phyloP scores from a whole-genome alignment of 2,888 invertebrate genomes.

The Sphaerophoria rueppellii region DNA sequence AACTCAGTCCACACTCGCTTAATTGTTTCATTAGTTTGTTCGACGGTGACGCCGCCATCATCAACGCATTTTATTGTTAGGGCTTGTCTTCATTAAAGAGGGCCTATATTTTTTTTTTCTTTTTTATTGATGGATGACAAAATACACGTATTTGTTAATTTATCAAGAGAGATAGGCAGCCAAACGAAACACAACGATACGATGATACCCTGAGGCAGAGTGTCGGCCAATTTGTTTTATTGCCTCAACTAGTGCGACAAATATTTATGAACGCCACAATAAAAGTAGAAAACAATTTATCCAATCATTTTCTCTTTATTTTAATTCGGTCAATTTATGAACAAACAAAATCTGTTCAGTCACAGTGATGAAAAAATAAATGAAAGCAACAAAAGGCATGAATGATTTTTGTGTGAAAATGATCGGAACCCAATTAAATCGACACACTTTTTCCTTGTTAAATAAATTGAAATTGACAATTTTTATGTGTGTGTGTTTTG shows the following conservation, averaged over 20 bases:
- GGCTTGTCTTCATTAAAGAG: constrained; percentile 13
- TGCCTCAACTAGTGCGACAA: constrained; percentile 22
- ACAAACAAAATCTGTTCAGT: background rate
- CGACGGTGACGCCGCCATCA: background rate
- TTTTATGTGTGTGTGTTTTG: background rate
- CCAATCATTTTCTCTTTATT: constrained; percentile 24
- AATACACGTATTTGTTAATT: constrained; percentile 13
- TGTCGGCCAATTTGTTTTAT: constrained; percentile 23
- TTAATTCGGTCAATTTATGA: constrained; percentile 14
- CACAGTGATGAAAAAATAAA: background rate
- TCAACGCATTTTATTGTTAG: background rate
- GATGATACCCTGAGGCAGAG: constrained; percentile 4
- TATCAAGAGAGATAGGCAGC: constrained; percentile 1
- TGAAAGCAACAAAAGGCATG: too few relatives aligned
- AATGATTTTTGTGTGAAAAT: background rate
- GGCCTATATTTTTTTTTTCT: constrained; percentile 1
- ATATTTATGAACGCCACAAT: background rate
- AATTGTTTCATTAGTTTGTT: constrained; percentile 35
- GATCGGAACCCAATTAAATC: background rate
- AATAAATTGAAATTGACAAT: background rate
- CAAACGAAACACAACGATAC: too few relatives aligned
- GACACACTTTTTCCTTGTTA: background rate
- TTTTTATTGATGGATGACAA: constrained; percentile 39
- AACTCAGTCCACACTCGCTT: background rate
- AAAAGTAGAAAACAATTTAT: constrained; percentile 21